phyloP scores from a whole-genome alignment of 2,113 vertebrate species.

The Callithrix jacchus region DNA sequence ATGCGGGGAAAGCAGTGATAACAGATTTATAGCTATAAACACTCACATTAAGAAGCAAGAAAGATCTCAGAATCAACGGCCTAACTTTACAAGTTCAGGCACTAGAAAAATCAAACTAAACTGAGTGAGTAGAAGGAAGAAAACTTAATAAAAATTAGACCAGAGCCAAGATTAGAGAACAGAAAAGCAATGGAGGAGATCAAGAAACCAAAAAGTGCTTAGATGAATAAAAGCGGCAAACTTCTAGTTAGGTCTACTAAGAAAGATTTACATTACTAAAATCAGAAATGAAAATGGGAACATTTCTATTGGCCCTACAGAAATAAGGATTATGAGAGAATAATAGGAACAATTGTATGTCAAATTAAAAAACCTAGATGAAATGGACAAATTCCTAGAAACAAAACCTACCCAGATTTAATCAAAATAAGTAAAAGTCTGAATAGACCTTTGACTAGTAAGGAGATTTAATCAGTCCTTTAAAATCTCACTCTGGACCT shows the following conservation, averaged over 20 bases:
- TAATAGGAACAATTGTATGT: too few relatives aligned
- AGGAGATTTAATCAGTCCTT: background rate
- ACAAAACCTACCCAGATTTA: background rate
- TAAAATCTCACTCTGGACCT: background rate
- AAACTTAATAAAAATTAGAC: background rate
- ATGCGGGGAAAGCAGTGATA: background rate
- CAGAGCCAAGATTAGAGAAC: background rate
- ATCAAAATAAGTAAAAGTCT: background rate
- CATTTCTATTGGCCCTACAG: background rate
- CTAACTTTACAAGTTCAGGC: background rate
- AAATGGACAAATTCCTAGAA: background rate
- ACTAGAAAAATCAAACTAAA: background rate
- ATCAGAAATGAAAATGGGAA: background rate
- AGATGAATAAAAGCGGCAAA: too few relatives aligned
- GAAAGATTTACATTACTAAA: background rate
- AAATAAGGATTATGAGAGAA: background rate
- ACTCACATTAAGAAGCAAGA: background rate
- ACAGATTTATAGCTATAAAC: background rate
- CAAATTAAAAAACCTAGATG: background rate
- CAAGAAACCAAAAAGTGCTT: background rate
- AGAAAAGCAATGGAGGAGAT: background rate
- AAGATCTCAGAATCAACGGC: background rate
- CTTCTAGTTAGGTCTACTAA: too few relatives aligned
- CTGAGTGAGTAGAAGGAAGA: background rate
- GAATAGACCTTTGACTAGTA: background rate